These are phyloP conservation scores for Crotalus adamanteus DNA, from an alignment of 2,797 vertebrate species.

Conservation along the genomic window DNA sequence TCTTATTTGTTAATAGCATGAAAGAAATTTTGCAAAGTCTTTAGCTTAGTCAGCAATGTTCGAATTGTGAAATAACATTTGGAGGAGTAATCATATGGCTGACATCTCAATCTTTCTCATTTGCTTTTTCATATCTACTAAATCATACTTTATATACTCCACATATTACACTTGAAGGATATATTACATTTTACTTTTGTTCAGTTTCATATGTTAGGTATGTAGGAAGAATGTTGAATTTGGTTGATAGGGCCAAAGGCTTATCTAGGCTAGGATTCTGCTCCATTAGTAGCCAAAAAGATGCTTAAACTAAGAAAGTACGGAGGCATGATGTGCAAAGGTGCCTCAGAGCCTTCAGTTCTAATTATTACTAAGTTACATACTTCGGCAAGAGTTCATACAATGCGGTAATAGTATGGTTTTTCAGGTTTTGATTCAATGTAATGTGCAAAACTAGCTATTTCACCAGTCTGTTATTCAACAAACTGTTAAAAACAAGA, in stretches of 20 bases:
- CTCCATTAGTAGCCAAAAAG: background rate
- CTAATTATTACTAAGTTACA: background rate
- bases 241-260: background rate
- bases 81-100: background rate
- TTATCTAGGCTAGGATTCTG: background rate
- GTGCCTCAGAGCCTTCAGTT: background rate
- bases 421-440: background rate
- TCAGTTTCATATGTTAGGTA: background rate
- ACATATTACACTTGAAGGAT: background rate
- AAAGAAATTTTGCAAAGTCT: background rate
- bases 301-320: background rate
- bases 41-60: background rate
- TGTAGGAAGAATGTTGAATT: background rate
- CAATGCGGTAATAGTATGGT: background rate
- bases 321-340: background rate
- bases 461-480: background rate
- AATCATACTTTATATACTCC: background rate
- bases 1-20: background rate
- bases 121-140: background rate
- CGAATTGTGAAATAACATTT: slow-evolving; percentile 20
- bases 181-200: background rate
- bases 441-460: background rate
- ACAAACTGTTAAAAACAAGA: background rate
- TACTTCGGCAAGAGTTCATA: background rate
- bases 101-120: background rate